These are phyloP conservation scores for Catocala fraxini DNA, from an alignment of 2,888 invertebrate genomes.

Conservation along the genomic window DNA sequence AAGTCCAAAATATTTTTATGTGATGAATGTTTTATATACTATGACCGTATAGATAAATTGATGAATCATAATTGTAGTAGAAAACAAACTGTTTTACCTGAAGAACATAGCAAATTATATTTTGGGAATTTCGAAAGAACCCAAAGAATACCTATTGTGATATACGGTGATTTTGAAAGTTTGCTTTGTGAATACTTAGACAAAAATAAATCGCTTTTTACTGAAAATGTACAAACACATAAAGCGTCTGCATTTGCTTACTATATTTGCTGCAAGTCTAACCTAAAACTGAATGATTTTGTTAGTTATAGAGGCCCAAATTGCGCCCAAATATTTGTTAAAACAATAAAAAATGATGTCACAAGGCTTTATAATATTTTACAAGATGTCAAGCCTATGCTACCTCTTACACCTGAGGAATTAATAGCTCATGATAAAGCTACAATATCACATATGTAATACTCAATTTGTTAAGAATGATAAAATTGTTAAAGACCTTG, in stretches of 20 bases:
- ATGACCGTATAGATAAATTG: slow-evolving; percentile 1
- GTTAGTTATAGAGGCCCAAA: slow-evolving; percentile 12
- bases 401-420: too few species aligned
- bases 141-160: slow-evolving; percentile 1
- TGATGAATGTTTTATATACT: background rate
- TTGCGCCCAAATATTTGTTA: background rate
- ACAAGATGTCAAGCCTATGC: too few species aligned
- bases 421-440: too few species aligned
- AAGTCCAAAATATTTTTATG: background rate
- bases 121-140: slow-evolving; percentile 10
- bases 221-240: slow-evolving; percentile 7
- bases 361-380: too few species aligned
- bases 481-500: too few species aligned
- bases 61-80: slow-evolving; percentile 6
- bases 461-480: too few species aligned
- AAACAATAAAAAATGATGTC: too few species aligned
- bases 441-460: too few species aligned
- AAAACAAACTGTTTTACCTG: slow-evolving; percentile 8
- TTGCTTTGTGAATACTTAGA: slow-evolving; percentile 8
- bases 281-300: slow-evolving; percentile 7
- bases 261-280: slow-evolving; percentile 13
- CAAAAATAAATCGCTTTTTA: slow-evolving; percentile 9
- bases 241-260: slow-evolving; percentile 10
- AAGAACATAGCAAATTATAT: slow-evolving; percentile 8
- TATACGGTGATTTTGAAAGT: slow-evolving; percentile 2